These are phyloP conservation scores for Nasonovia ribisnigri DNA, from an alignment of 2,888 invertebrate genomes.

Conservation along the genomic window DNA sequence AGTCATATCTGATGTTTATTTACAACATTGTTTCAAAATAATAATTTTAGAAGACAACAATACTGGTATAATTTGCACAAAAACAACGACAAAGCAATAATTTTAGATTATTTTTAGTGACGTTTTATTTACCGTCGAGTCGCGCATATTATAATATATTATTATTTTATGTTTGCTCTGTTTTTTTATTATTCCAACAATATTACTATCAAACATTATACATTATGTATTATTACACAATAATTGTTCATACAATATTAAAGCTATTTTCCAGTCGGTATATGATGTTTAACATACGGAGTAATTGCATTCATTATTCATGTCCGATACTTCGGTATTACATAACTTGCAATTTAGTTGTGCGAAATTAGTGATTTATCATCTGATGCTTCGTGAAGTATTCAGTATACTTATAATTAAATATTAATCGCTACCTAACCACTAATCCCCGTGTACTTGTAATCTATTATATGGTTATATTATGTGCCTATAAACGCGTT, in stretches of 20 bases:
- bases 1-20: background rate
- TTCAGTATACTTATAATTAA: conserved; percentile 40
- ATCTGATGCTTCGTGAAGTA: conserved; percentile 31
- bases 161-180: background rate
- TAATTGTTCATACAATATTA: background rate
- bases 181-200: background rate
- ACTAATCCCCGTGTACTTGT: background rate
- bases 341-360: conserved; percentile 29
- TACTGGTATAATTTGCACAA: conserved; percentile 7
- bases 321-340: background rate
- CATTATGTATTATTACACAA: background rate
- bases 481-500: background rate
- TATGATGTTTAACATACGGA: background rate
- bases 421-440: conserved; percentile 21
- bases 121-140: background rate
- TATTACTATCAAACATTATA: background rate
- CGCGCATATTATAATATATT: background rate
- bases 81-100: background rate
- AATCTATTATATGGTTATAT: background rate
- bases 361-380: conserved; percentile 35
- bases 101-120: conserved; percentile 25
- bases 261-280: background rate
- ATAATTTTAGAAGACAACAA: conserved; percentile 10
- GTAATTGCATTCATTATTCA: conserved; percentile 52
- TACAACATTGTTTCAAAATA: conserved; percentile 2